phyloP scores from a whole-genome alignment of 2,888 invertebrate species.

The Choreutis nemorana region DNA sequence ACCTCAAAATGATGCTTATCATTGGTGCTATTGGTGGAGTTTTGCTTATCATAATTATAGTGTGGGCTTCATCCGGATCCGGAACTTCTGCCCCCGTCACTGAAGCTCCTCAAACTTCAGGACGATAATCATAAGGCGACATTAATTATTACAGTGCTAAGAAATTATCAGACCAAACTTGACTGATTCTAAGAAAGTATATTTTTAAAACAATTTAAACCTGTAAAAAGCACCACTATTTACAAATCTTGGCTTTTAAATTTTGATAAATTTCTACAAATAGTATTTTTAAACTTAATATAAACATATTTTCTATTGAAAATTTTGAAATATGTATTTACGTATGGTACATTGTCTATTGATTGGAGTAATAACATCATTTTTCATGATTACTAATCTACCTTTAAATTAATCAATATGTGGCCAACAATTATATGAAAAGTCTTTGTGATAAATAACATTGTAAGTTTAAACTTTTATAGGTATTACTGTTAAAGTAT shows the following conservation, averaged over 20 bases:
- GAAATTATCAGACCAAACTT: constrained; percentile 19
- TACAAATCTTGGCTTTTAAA: too few species aligned
- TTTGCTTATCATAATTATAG: constrained; percentile 84
- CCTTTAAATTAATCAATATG: too few species aligned
- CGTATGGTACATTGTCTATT: too few species aligned
- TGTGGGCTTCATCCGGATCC: constrained; percentile 55
- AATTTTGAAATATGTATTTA: too few species aligned
- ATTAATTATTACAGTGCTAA: constrained; percentile 8
- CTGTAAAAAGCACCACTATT: too few species aligned
- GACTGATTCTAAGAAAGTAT: constrained; percentile 19
- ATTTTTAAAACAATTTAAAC: too few species aligned
- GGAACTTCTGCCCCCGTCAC: constrained; percentile 14
- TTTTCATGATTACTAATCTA: too few species aligned
- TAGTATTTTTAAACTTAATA: too few species aligned
- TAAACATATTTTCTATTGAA: too few species aligned
- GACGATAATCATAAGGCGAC: constrained; percentile 26
- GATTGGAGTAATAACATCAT: too few species aligned
- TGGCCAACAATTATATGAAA: constrained; percentile 26
- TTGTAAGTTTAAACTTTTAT: constrained; percentile 17
- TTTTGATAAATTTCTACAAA: too few species aligned
- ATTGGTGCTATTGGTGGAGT: constrained; percentile 86
- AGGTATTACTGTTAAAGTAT: constrained; percentile 9
- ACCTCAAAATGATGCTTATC: constrained; percentile 95
- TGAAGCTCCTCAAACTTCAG: constrained; percentile 19
- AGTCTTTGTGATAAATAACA: constrained; percentile 27